Percentiles rank a stretch among this genome's conserved stretches.
These are phyloP conservation scores for Samia ricini DNA, from an alignment of 1,140 invertebrate genomes.

Conservation along the genomic window DNA sequence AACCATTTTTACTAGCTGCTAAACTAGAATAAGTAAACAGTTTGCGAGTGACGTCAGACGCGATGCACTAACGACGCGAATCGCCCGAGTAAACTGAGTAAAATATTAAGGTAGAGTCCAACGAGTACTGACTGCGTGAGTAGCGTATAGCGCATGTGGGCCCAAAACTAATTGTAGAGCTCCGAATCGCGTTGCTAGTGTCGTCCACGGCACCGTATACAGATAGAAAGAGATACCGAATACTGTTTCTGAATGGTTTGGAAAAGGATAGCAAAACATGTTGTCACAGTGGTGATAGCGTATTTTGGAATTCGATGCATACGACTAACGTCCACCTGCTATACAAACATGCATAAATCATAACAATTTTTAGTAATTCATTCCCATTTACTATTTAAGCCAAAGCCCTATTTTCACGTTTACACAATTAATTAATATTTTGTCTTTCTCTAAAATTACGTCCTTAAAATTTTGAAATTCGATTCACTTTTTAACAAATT, in stretches of 20 bases:
- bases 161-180: not conserved
- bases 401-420: too few species aligned
- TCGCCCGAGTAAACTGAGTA: slow-evolving; percentile 26
- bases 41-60: slow-evolving; percentile 44
- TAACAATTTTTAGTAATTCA: not conserved
- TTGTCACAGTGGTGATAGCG: slow-evolving; percentile 2
- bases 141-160: slow-evolving; percentile 53
- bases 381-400: too few species aligned
- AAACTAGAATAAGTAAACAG: slow-evolving; percentile 47
- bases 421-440: too few species aligned
- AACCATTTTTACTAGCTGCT: slow-evolving; percentile 63
- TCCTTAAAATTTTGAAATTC: too few species aligned
- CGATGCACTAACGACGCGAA: slow-evolving; percentile 27
- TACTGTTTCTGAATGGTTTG: not conserved
- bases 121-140: not conserved
- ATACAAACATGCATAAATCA: not conserved
- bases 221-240: slow-evolving; percentile 12
- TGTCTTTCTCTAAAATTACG: too few species aligned
- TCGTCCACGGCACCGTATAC: slow-evolving; percentile 10
- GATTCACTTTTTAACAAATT: too few species aligned
- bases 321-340: not conserved
- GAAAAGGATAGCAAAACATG: slow-evolving; percentile 3
- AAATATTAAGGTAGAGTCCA: not conserved
- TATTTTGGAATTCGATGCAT: slow-evolving; percentile 1
- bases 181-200: slow-evolving; percentile 5